Base-by-base conservation (phyloP, 2,888 invertebrate species). In the Torymus auratus region DNA sequence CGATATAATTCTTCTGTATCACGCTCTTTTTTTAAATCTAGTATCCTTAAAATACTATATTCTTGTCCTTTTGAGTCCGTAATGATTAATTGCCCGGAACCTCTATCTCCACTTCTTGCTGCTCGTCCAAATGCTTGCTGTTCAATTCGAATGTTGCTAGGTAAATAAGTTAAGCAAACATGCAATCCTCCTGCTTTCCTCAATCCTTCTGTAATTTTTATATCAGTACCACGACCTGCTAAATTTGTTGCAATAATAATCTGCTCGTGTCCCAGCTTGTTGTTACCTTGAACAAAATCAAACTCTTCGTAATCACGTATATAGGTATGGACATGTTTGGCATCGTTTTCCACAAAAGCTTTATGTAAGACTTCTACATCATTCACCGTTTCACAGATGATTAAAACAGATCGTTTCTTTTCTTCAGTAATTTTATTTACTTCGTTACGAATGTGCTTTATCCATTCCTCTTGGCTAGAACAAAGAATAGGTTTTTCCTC, bases 121-220 rank as follows among this genome's bases (percentile, higher is more conserved):
- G 91, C 87, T 83, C 91, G 82, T 1, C 91, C 91, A 74, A 88
- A 88, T 2, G 88, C 89, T 85, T 91, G 91, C 56, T 88, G 84
- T 83, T 90, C 90, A n/a, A 91, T 84, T 70, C 91, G 83, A 3
- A 79, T 72, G 82, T 91, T 91, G 5, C 82, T 84, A 2, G 91
- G 90, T n/a, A 91, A 82, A 82, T 87, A 91, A 0, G 90, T 86
- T 10, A 91, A 78, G 73, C 88, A 87, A 7, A 91, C 91, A 79
- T 91, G 91, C 2, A 91, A 82, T 7, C 91, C 91, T 12, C 89
- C 91, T 3, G 80, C 80, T 3, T 73, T 60, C n/a, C 83, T 81
- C 2, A 91, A 67, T 3, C 80, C 77, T 3, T 86, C 14, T 13
- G 84, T 78, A 0, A 88, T 78, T 80, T 88, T 88, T 4, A 91